Evolutionary conservation across 1,140 invertebrate species (phyloP), one percentile per base, ranked within the genome.

Genomic region (Limonius californicus): DNA sequence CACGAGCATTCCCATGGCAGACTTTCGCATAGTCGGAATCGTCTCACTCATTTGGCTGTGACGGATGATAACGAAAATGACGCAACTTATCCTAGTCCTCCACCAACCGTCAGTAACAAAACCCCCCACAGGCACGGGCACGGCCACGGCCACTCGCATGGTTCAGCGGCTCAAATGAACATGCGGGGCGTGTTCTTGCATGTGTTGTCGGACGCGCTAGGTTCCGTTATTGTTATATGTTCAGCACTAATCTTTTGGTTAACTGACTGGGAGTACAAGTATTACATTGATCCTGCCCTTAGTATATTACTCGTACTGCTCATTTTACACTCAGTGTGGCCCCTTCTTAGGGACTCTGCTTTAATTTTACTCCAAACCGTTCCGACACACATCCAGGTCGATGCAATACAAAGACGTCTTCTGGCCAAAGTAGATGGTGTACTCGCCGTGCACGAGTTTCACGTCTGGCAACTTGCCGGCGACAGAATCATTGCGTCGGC

Each of bases 111-210:
- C 12, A 61, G 80, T 14, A 71, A 80, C 61, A 62, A 68, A 39
- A 62, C 71, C 62, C 21, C 18, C 18, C 55, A 64, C 15, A 65
- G 58, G 27, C 63, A 45, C 11, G 11, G 4, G 4, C n/a, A n/a
- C n/a, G n/a, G n/a, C 18, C 55, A 64, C 15, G 65, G 77, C 58
- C 69, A 75, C 42, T 68, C 71, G 2, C 76, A 74, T 56, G 74
- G 71, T 27, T 77, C 79, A 1, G 81, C 84, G 61, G 86, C 86
- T 19, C 90, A 97, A 72, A 90, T 99, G 88, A 99, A 99, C 74
- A 98, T 98, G 92, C 84, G 90, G 53, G 96, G 95, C 14, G 97
- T 98, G 0, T 99, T 99, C 76, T 82, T 99, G 43, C 98, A 99
- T 78, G 90, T 99, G 3, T 75, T 99, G 3, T 97, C 95, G 19